Conservation (phyloP, 1,140 invertebrate genomes). For the Drosophila ogumai region DNA sequence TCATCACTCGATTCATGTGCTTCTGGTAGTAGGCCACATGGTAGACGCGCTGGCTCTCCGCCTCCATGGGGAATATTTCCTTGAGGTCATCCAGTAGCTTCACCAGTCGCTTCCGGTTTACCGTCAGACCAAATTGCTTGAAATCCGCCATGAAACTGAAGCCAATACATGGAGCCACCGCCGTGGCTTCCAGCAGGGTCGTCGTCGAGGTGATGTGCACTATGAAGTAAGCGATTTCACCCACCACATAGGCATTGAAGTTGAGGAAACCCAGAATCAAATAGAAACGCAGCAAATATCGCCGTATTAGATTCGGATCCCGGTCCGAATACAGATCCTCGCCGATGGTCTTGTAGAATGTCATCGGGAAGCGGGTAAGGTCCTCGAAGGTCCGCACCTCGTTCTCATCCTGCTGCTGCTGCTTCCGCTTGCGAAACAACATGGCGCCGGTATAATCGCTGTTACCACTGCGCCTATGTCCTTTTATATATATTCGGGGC, state of each 20-base stretch:
- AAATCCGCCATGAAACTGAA: slow-evolving; percentile 78
- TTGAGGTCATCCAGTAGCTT: slow-evolving; percentile 59
- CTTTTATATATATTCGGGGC: slow-evolving; percentile 34
- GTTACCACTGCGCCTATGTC: background rate
- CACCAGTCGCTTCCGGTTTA: slow-evolving; percentile 48
- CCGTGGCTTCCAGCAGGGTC: slow-evolving; percentile 67
- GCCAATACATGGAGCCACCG: slow-evolving; percentile 71
- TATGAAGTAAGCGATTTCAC: slow-evolving; percentile 71
- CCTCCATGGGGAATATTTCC: slow-evolving; percentile 55
- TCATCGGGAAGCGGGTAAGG: slow-evolving; percentile 60
- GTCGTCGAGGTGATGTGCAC: slow-evolving; percentile 69
- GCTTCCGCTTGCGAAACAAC: slow-evolving; percentile 49
- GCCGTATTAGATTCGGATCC: slow-evolving; percentile 55
- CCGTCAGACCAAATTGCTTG: slow-evolving; percentile 67
- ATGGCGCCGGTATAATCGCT: slow-evolving; percentile 15
- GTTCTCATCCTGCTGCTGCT: slow-evolving; percentile 11
- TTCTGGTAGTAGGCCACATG: slow-evolving; percentile 56
- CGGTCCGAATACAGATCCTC: slow-evolving; percentile 69
- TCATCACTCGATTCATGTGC: slow-evolving; percentile 71
- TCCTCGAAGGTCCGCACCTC: slow-evolving; percentile 63
- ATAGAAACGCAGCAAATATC: slow-evolving; percentile 57
- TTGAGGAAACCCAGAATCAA: slow-evolving; percentile 66
- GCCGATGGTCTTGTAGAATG: slow-evolving; percentile 75
- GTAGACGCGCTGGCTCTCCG: slow-evolving; percentile 43
- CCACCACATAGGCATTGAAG: slow-evolving; percentile 71